Base-by-base conservation (phyloP, 2,888 invertebrate species). In the Scotopteryx bipunctaria region DNA sequence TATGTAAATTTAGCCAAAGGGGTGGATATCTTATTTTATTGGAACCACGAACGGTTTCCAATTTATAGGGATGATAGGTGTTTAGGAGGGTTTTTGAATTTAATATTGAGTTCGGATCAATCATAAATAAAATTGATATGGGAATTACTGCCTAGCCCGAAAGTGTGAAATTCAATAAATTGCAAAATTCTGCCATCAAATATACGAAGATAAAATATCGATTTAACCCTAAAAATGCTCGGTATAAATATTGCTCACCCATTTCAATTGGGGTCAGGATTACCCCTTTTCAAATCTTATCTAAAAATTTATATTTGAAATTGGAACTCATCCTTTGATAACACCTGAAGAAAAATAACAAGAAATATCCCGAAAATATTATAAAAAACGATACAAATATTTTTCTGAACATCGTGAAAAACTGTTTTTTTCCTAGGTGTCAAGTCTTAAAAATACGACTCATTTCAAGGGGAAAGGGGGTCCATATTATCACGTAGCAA, bases 401-500 rank as follows among this genome's bases (percentile, higher is more conserved):
- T 48, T 41, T n/a, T 32, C 23, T 29, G 25, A 45, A 46, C n/a
- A n/a, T n/a, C n/a, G n/a, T n/a, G n/a, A n/a, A n/a, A n/a, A n/a
- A n/a, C n/a, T n/a, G n/a, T n/a, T n/a, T n/a, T n/a, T n/a, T n/a
- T n/a, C n/a, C n/a, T 49, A 36, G 43, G 42, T 71, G 67, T 71
- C 71, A 76, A 71, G 76, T 71, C 63, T 56, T 69, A 68, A 70
- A 69, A 78, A 77, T 78, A 78, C 75, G 70, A 71, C 79, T 79
- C 75, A 74, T 82, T 83, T 71, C 67, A 43, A 11, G 55, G 46
- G 59, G 58, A 56, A 59, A 59, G 57, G 60, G 74, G 78, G 73
- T 76, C 80, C 84, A 88, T 89, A 87, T 86, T 87, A 89, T 89
- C 90, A 89, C 88, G 89, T 88, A 89, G 86, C 87, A 88, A 89